phyloP scores from a whole-genome alignment of 2,888 invertebrate species.

The Mythimna pallens region DNA sequence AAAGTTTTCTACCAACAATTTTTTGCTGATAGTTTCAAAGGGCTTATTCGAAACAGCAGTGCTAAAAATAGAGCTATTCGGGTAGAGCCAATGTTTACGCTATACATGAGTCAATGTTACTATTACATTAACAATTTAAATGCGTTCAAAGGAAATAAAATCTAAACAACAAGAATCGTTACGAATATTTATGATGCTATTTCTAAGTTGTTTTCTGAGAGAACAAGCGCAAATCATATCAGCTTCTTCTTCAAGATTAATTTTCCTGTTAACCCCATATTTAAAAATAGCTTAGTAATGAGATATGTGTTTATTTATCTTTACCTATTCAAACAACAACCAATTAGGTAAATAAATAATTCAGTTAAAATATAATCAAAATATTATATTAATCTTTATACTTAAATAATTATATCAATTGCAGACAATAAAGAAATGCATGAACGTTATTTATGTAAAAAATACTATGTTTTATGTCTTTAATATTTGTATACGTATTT shows the following conservation, averaged over 20 bases:
- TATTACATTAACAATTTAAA: constrained; percentile 29
- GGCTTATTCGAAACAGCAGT: constrained; percentile 3
- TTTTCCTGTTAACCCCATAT: neutral
- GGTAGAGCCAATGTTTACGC: constrained; percentile 12
- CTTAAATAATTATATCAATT: too few relatives aligned
- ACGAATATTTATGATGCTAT: constrained; percentile 20
- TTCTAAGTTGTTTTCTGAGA: constrained; percentile 9
- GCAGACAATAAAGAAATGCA: too few relatives aligned
- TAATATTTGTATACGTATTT: too few relatives aligned
- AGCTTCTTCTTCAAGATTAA: neutral
- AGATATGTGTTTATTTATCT: neutral
- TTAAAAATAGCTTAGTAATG: neutral
- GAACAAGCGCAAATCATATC: constrained; percentile 4
- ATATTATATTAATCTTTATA: neutral
- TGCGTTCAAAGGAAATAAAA: constrained; percentile 31
- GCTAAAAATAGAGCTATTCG: neutral
- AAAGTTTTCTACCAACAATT: constrained; percentile 4
- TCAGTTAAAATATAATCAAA: too few relatives aligned
- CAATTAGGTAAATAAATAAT: neutral
- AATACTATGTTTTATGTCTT: too few relatives aligned
- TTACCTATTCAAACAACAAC: neutral
- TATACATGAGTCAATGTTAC: constrained; percentile 21
- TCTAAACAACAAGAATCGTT: constrained; percentile 26
- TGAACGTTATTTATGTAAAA: too few relatives aligned
- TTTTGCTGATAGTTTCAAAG: constrained; percentile 5